Percentiles rank a stretch among this genome's conserved stretches.
These are phyloP conservation scores for Chloroceryle inda DNA, from an alignment of 2,797 vertebrate genomes.

Conservation along the genomic window DNA sequence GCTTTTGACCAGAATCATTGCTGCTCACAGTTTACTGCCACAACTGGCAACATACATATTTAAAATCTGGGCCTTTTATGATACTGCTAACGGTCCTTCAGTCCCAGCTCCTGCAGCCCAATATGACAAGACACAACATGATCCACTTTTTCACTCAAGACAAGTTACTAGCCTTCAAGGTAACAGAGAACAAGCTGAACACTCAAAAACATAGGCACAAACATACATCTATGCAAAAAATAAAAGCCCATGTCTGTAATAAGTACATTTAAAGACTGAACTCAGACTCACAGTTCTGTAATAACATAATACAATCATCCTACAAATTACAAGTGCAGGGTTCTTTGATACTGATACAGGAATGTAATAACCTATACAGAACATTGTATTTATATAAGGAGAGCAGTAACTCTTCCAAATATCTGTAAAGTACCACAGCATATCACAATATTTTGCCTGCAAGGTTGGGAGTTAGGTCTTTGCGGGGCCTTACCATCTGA, in stretches of 20 bases:
- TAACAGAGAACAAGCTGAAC: not conserved
- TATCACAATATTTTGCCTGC: not conserved
- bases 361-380: not conserved
- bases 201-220: not conserved
- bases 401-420: not conserved
- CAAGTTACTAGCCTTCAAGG: not conserved
- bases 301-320: not conserved
- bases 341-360: not conserved
- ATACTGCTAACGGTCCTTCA: not conserved
- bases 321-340: not conserved
- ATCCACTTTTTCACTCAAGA: not conserved
- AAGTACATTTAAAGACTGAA: not conserved
- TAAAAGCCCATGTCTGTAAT: not conserved
- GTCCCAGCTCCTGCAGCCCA: not conserved
- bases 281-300: not conserved
- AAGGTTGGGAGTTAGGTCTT: not conserved
- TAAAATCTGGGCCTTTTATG: not conserved
- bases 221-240: not conserved
- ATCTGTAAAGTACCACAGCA: not conserved
- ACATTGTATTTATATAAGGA: not conserved
- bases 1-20: not conserved
- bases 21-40: not conserved
- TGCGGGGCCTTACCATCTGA: not conserved
- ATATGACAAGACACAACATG: too few relatives aligned
- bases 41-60: rapidly evolving